Conservation (phyloP, 2,113 vertebrate species). For the Nibea coibor region DNA sequence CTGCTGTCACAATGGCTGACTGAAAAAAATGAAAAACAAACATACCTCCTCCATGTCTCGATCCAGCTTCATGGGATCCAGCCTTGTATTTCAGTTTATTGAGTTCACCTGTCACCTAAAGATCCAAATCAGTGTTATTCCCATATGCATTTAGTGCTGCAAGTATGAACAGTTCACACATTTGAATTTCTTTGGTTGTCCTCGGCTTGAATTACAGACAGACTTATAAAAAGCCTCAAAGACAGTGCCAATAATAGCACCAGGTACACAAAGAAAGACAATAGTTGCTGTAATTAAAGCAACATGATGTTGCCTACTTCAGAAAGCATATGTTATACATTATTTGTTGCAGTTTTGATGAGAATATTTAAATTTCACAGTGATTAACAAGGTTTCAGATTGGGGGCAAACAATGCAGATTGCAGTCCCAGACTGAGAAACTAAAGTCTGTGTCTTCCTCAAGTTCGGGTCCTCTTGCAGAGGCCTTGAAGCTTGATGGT, state of each 20-base stretch:
- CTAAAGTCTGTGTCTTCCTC: background rate
- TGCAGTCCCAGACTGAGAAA: background rate
- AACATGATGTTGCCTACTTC: background rate
- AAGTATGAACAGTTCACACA: background rate
- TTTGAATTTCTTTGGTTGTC: background rate
- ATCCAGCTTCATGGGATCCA: conserved; percentile 86
- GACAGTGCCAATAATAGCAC: conserved; percentile 23
- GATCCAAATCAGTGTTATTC: conserved; percentile 38
- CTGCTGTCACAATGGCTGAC: background rate
- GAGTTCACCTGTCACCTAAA: conserved; percentile 90
- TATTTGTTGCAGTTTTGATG: background rate
- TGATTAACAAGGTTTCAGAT: background rate
- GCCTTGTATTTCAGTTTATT: conserved; percentile 98
- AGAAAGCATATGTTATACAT: background rate
- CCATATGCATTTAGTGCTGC: background rate
- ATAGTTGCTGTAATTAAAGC: conserved; percentile 5
- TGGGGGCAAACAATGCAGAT: background rate
- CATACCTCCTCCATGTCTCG: conserved; percentile 78
- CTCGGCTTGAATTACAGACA: conserved; percentile 1
- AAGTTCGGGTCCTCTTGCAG: no score
- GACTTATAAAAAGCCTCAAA: conserved; percentile 5
- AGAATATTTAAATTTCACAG: background rate
- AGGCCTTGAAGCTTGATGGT: no score
- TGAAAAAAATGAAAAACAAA: conserved; percentile 19
- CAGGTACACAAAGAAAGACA: background rate